These are phyloP conservation scores for Otis tarda DNA, from an alignment of 2,113 vertebrate genomes.

Conservation along the genomic window DNA sequence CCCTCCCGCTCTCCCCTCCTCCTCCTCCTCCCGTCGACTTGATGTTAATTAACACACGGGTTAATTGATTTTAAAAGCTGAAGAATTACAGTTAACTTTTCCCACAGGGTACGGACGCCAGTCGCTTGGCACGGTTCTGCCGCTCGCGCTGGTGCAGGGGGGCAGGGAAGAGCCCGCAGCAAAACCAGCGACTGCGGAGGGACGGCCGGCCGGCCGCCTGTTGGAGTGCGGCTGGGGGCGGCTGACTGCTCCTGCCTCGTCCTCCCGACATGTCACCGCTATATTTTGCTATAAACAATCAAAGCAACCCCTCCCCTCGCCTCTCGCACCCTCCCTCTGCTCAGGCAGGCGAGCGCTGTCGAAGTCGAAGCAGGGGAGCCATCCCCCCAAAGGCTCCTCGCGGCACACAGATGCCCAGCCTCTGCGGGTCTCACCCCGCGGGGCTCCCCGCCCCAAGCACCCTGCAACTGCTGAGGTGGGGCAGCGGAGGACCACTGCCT, in stretches of 20 bases:
- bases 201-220: constrained; percentile 68
- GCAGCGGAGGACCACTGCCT: neutral
- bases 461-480: neutral
- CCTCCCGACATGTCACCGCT: constrained; percentile 57
- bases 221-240: constrained; percentile 72
- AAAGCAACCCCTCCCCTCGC: constrained; percentile 57
- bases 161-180: constrained; percentile 70
- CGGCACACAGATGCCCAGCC: neutral
- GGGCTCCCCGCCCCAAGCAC: neutral
- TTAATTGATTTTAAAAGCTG: constrained; percentile 97
- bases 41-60: constrained; percentile 97
- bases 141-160: constrained; percentile 68
- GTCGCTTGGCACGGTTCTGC: constrained; percentile 78
- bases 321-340: neutral
- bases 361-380: neutral
- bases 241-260: constrained; percentile 69
- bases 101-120: constrained; percentile 74
- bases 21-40: constrained; percentile 87
- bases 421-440: neutral
- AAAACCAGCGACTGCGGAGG: constrained; percentile 48
- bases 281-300: constrained; percentile 72
- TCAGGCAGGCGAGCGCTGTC: neutral
- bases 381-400: neutral
- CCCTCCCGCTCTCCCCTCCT: constrained; percentile 76
- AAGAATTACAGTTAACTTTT: constrained; percentile 87